These are phyloP conservation scores for Acanthis flammea DNA, from an alignment of 2,797 vertebrate species.

Conservation along the genomic window DNA sequence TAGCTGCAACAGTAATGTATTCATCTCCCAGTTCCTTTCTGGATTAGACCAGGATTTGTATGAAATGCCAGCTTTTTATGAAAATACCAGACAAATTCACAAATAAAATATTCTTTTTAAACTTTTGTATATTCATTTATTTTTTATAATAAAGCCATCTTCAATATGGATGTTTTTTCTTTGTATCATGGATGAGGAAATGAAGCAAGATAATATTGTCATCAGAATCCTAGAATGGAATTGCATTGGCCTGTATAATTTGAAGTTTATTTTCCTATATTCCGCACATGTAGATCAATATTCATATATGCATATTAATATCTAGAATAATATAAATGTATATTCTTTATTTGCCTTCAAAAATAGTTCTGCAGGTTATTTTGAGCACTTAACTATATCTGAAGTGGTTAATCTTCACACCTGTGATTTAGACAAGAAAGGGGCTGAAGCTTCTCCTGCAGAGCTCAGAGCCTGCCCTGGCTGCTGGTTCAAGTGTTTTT, in stretches of 20 bases:
- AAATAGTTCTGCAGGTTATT: background rate
- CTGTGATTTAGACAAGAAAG: background rate
- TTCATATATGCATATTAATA: background rate
- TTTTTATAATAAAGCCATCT: background rate
- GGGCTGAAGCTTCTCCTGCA: background rate
- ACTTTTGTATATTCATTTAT: background rate
- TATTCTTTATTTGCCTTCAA: background rate
- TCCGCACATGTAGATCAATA: background rate
- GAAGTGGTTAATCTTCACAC: background rate
- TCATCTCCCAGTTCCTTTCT: background rate
- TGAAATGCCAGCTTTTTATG: background rate
- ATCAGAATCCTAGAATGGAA: background rate
- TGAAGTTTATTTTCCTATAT: background rate
- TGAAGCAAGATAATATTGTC: background rate
- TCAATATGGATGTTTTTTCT: background rate
- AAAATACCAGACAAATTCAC: background rate
- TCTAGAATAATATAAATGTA: background rate
- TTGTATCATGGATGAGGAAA: background rate
- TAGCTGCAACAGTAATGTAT: background rate
- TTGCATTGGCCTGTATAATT: background rate
- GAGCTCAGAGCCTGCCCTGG: background rate
- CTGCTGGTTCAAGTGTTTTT: background rate
- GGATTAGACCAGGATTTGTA: background rate
- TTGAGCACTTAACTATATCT: background rate
- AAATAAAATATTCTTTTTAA: background rate